A percentile compares a stretch with the other conserved stretches of the same genome.
phyloP scores from a whole-genome alignment of 2,888 invertebrate genomes.

The Zygothrica quintamaculata region DNA sequence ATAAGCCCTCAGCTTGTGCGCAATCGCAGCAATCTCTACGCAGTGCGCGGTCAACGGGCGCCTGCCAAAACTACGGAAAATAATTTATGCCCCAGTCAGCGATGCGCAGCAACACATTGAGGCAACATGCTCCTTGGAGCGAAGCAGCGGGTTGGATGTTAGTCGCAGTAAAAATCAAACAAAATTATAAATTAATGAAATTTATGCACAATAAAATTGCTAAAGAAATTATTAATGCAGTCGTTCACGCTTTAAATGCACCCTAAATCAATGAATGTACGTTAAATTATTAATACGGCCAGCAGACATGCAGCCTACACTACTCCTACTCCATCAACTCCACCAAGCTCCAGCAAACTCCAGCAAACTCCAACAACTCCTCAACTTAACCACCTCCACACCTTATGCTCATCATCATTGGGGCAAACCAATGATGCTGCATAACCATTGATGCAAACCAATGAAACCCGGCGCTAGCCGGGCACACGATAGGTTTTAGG shows the following conservation, averaged over 20 bases:
- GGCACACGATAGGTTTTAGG: slow-evolving; percentile 58
- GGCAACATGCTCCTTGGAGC: slow-evolving; percentile 67
- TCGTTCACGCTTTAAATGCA: slow-evolving; percentile 85
- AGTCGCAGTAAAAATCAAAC: slow-evolving; percentile 81
- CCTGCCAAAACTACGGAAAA: slow-evolving; percentile 82
- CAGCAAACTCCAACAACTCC: too few species aligned
- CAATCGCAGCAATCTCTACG: slow-evolving; percentile 79
- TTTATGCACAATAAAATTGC: slow-evolving; percentile 85
- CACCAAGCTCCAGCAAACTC: too few species aligned
- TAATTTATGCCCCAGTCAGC: slow-evolving; percentile 82
- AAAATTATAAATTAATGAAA: slow-evolving; percentile 85
- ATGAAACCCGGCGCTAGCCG: slow-evolving; percentile 42
- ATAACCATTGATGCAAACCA: too few species aligned
- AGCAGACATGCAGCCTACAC: slow-evolving; percentile 53
- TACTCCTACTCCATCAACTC: not conserved
- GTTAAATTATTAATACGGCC: slow-evolving; percentile 68
- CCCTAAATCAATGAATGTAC: slow-evolving; percentile 83
- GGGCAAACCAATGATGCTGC: too few species aligned
- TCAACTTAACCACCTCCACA: too few species aligned
- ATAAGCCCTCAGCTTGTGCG: slow-evolving; percentile 79
- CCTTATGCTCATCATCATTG: too few species aligned
- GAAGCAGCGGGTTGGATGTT: slow-evolving; percentile 71
- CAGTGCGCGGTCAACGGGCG: slow-evolving; percentile 75
- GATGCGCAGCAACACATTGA: slow-evolving; percentile 72
- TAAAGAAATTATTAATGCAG: slow-evolving; percentile 85